Conservation (phyloP, 2,797 vertebrate species). For the Mus caroli region DNA sequence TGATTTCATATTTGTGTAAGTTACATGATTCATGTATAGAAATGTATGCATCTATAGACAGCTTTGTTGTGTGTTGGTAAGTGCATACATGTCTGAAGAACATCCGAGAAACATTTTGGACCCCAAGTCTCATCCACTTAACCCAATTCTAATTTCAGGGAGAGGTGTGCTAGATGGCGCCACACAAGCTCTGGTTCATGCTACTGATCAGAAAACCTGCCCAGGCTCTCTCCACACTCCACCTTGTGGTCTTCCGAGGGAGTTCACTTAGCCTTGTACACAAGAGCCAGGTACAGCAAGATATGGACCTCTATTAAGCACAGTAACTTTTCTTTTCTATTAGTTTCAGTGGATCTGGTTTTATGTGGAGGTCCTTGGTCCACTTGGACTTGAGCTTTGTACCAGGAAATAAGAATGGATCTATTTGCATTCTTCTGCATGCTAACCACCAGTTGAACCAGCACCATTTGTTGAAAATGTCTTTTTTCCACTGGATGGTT, state of each 20-base stretch:
- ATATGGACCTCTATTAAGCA: neutral
- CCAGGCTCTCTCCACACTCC: neutral
- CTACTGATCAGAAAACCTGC: neutral
- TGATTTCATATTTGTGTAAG: slow-evolving; percentile 22
- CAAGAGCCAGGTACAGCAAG: neutral
- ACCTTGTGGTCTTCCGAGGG: neutral
- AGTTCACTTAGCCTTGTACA: neutral
- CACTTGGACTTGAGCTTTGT: too few species aligned
- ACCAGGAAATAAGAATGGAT: too few species aligned
- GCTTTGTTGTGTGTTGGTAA: neutral
- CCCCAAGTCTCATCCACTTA: neutral
- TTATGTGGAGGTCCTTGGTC: too few species aligned
- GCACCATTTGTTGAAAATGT: too few species aligned
- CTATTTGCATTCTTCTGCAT: too few species aligned
- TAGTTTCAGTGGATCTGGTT: too few species aligned
- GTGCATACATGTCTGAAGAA: neutral
- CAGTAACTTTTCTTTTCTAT: neutral
- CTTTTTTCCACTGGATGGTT: too few species aligned
- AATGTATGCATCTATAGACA: neutral
- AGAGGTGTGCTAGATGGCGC: neutral
- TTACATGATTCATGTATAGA: slow-evolving; percentile 35
- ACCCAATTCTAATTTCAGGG: neutral
- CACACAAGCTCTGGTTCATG: neutral
- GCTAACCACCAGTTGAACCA: too few species aligned
- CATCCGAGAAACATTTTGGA: neutral